Conservation (phyloP, 2,888 invertebrate genomes). For the Entomobrya multifasciata region DNA sequence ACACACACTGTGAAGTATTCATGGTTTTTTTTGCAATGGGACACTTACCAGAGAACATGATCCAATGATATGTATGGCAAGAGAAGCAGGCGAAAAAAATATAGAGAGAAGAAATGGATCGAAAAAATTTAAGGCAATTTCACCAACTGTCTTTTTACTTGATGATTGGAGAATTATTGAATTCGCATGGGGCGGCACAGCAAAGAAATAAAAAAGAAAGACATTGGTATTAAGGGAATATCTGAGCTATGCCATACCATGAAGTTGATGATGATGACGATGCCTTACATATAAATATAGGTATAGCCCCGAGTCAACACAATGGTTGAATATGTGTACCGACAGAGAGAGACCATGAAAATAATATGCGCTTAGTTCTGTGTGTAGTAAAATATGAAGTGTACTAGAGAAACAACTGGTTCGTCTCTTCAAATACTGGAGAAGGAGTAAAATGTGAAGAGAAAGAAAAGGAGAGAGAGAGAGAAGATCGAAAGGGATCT, state of each 20-base stretch:
- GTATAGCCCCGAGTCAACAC: constrained; percentile 9
- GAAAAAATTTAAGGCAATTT: constrained; percentile 77
- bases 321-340: background rate
- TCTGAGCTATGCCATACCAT: constrained; percentile 6
- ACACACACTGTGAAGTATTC: constrained; percentile 2
- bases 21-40: constrained; percentile 42
- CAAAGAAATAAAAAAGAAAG: constrained; percentile 52
- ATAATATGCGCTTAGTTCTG: background rate
- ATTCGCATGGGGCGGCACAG: constrained; percentile 69
- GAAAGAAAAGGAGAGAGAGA: constrained; percentile 23
- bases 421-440: constrained; percentile 11
- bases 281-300: constrained; percentile 1
- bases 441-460: constrained; percentile 42
- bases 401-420: constrained; percentile 36
- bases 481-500: constrained; percentile 38
- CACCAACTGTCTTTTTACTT: constrained; percentile 77
- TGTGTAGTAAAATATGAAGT: constrained; percentile 50
- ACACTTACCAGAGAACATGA: constrained; percentile 17
- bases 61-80: constrained; percentile 47
- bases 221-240: constrained; percentile 53
- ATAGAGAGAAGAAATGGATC: constrained; percentile 62
- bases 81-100: constrained; percentile 2
- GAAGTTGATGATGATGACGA: constrained; percentile 11
- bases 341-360: background rate
- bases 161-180: constrained; percentile 78